Percentiles rank a stretch among this genome's conserved stretches.
Evolutionary conservation across 1,140 invertebrate genomes (phyloP).

Genomic region (Capitella teleta): DNA sequence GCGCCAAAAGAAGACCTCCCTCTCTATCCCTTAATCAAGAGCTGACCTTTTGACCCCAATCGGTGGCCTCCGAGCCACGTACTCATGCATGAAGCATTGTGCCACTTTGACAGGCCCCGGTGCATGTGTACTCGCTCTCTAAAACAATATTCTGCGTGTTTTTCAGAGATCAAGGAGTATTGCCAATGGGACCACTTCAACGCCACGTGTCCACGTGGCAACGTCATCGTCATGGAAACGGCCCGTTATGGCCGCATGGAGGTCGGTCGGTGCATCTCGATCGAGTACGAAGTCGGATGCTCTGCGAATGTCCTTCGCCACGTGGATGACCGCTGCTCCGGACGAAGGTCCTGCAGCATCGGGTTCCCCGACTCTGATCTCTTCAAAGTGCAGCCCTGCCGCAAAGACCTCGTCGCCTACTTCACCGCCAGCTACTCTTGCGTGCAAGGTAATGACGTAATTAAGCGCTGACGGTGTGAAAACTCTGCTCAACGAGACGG

Average conservation of each 20-base stretch:
- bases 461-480: not conserved
- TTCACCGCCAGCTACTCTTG: constrained; percentile 10
- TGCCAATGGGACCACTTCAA: constrained; percentile 11
- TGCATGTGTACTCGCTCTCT: no score
- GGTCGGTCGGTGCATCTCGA: constrained; percentile 7
- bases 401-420: constrained; percentile 13
- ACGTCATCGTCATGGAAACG: constrained; percentile 9
- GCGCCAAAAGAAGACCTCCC: no score
- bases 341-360: constrained; percentile 5
- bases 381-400: constrained; percentile 13
- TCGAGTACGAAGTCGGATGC: constrained; percentile 6
- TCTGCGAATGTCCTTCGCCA: constrained; percentile 5
- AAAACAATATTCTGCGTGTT: no score
- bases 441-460: constrained; percentile 6
- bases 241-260: constrained; percentile 11
- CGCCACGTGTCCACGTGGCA: constrained; percentile 7
- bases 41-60: no score
- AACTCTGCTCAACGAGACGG: not conserved
- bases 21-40: no score
- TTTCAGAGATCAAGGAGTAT: not conserved
- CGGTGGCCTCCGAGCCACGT: no score
- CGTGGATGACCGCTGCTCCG: constrained; percentile 6
- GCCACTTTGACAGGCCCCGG: no score
- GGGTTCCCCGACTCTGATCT: constrained; percentile 7
- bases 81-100: no score